Conservation (phyloP, 2,113 vertebrate species). For the Ceyx margarethae region DNA sequence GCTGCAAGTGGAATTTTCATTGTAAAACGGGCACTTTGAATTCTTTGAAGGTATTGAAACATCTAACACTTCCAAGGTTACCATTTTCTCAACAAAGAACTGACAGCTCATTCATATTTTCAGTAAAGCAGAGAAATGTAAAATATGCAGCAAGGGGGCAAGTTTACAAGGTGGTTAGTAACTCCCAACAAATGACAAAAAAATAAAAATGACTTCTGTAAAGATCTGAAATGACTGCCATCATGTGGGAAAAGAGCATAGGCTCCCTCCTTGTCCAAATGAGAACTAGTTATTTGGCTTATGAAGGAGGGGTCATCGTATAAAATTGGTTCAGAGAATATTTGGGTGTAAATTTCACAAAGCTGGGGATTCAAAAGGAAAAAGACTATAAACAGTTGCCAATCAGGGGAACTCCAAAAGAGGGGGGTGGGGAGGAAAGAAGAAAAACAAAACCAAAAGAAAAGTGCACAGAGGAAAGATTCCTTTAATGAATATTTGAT, state of each 20-base stretch:
- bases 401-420: constrained; percentile 73
- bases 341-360: constrained; percentile 68
- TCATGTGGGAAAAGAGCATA: constrained; percentile 85
- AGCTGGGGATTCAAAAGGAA: neutral
- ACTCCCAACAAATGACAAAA: constrained; percentile 86
- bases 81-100: constrained; percentile 77
- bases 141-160: constrained; percentile 86
- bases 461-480: constrained; percentile 6
- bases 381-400: constrained; percentile 62
- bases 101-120: constrained; percentile 80
- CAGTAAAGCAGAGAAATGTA: constrained; percentile 89
- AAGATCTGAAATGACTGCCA: constrained; percentile 85
- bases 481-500: constrained; percentile 65
- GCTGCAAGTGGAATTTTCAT: constrained; percentile 93
- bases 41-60: constrained; percentile 80
- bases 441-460: neutral
- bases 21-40: constrained; percentile 79
- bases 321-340: constrained; percentile 52
- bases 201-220: constrained; percentile 79
- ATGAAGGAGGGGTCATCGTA: constrained; percentile 46
- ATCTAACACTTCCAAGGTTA: constrained; percentile 81
- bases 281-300: constrained; percentile 50
- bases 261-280: constrained; percentile 67
- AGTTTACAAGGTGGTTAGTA: constrained; percentile 89
- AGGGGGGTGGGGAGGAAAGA: neutral